phyloP scores from a whole-genome alignment of 2,888 invertebrate genomes.

The Pedicia rivosa region DNA sequence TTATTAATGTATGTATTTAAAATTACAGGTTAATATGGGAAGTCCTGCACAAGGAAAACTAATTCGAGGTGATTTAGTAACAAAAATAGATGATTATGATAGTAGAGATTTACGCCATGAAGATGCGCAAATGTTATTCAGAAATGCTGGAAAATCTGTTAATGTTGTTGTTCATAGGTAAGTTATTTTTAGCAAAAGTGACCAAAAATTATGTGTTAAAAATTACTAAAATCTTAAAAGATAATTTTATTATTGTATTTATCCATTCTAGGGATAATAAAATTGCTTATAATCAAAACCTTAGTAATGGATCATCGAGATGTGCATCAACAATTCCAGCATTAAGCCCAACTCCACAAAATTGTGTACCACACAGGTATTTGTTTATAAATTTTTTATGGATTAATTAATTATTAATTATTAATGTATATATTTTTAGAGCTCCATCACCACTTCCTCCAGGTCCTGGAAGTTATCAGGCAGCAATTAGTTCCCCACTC shows the following conservation, averaged over 20 bases:
- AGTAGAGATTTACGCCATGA: slow-evolving; percentile 74
- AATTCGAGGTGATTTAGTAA: slow-evolving; percentile 77
- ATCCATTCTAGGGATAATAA: slow-evolving; percentile 24
- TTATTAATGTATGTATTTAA: too few species aligned
- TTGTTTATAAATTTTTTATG: too few species aligned
- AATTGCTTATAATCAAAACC: slow-evolving; percentile 29
- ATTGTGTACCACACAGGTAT: slow-evolving; percentile 34
- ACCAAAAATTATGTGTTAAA: background rate
- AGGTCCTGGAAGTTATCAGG: slow-evolving; percentile 32
- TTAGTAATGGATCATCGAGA: slow-evolving; percentile 34
- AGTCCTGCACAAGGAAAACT: slow-evolving; percentile 74
- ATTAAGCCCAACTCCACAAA: slow-evolving; percentile 15
- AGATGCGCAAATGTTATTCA: slow-evolving; percentile 79
- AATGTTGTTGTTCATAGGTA: slow-evolving; percentile 72
- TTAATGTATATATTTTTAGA: too few species aligned
- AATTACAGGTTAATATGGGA: slow-evolving; percentile 67
- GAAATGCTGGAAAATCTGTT: slow-evolving; percentile 63
- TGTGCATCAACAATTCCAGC: slow-evolving; percentile 30
- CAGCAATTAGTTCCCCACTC: slow-evolving; percentile 25
- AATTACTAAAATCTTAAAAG: background rate
- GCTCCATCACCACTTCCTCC: slow-evolving; percentile 38
- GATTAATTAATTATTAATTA: too few species aligned
- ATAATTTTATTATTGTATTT: background rate
- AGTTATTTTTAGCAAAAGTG: slow-evolving; percentile 9
- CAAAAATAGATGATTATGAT: slow-evolving; percentile 81